phyloP scores from a whole-genome alignment of 2,797 vertebrate genomes.

The Acrocephalus scirpaceus region DNA sequence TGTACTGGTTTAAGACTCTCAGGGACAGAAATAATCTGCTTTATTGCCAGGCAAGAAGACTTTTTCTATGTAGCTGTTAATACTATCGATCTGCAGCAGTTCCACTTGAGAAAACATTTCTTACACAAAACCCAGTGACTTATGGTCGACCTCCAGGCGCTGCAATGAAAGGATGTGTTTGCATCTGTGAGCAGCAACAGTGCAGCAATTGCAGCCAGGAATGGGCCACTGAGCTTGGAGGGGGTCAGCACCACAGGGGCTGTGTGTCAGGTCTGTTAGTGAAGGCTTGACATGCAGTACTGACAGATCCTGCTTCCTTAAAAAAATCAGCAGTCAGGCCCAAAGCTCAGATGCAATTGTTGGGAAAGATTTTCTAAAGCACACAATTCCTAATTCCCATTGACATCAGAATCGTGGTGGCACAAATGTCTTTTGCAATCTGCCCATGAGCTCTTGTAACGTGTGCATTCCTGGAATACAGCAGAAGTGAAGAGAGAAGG shows the following conservation, averaged over 20 bases:
- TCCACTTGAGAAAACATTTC: slow-evolving; percentile 14
- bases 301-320: not conserved
- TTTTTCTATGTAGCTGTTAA: not conserved
- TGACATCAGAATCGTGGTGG: not conserved
- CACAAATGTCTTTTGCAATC: not conserved
- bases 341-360: not conserved
- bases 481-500: not conserved
- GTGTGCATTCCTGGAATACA: not conserved
- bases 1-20: not conserved
- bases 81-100: not conserved
- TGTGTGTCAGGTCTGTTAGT: not conserved
- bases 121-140: not conserved
- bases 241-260: not conserved
- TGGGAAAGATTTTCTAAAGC: not conserved
- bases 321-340: not conserved
- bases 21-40: not conserved
- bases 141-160: accelerated
- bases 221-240: not conserved
- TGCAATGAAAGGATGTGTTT: not conserved
- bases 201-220: not conserved
- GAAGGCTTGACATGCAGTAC: not conserved
- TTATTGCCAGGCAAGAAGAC: not conserved
- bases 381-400: not conserved
- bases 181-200: not conserved
- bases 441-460: not conserved